These are phyloP conservation scores for Callaeas wilsoni DNA, from an alignment of 2,113 vertebrate genomes.

Conservation along the genomic window DNA sequence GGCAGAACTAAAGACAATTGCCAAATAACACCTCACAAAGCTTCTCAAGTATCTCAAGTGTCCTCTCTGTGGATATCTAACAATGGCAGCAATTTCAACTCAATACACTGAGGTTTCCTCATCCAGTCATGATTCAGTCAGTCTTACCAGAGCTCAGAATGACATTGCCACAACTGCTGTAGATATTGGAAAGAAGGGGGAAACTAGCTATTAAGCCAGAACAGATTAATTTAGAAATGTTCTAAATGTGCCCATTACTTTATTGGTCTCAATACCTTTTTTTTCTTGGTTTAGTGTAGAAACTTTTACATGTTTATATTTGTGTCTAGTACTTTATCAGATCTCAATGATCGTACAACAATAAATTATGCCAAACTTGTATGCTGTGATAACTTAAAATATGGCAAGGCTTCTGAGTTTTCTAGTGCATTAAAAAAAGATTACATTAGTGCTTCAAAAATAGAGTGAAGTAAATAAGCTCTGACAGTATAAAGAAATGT, in stretches of 20 bases:
- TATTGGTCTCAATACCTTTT: neutral
- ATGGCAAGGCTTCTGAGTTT: neutral
- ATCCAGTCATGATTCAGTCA: neutral
- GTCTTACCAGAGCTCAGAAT: neutral
- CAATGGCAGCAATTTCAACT: neutral
- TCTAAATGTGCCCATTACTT: neutral
- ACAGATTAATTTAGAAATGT: neutral
- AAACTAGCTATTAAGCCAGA: neutral
- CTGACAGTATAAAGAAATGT: slow-evolving; percentile 34
- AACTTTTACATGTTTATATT: neutral
- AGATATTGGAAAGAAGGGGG: neutral
- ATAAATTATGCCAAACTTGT: neutral
- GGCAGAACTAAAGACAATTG: neutral
- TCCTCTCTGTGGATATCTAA: neutral
- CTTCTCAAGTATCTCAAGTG: neutral
- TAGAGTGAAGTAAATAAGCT: slow-evolving; percentile 32
- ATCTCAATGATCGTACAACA: neutral
- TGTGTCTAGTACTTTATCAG: neutral
- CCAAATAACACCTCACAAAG: neutral
- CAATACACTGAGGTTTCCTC: neutral
- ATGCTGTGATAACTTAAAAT: neutral
- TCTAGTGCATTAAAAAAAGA: neutral
- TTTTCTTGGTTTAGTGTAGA: neutral
- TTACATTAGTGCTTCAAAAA: slow-evolving; percentile 28
- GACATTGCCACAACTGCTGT: neutral